Base-by-base conservation (phyloP, 2,797 vertebrate species). In the Brachymystax lenok region DNA sequence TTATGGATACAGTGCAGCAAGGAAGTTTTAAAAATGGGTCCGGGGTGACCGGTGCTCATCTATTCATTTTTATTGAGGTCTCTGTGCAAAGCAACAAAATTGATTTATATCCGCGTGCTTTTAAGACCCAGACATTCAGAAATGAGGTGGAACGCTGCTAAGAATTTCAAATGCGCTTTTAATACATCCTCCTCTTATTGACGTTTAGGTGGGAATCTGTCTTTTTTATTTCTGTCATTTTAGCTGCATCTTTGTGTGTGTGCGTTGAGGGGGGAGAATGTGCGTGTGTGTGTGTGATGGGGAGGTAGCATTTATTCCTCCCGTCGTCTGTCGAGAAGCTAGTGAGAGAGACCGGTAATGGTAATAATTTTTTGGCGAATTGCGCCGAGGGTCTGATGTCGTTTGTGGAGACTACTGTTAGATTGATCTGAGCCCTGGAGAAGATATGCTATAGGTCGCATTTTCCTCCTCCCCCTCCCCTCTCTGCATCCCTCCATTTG, bases 141-240 rank as follows among this genome's bases (percentile, higher is more conserved):
- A 93, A 91, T 89, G 92, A 93, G 90, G 88, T 93, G 87, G 86
- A 91, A 92, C 81, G 88, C 93, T 91, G 92, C 88, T 93, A 92
- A 92, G 94, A 95, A 95, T 95, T 95, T 94, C 92, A 94, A 94
- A 95, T 94, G 92, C 86, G 90, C 91, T 92, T 93, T 93, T 92
- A 94, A 94, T 94, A 92, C 91, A 91, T 92, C 91, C 93, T 90
- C 90, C 88, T 91, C 92, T 93, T 94, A 94, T 94, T 93, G 94
- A 94, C 91, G 90, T 93, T 92, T 94, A 92, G 93, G 87, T 92
- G 90, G 88, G 90, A 92, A 95, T 95, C 91, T 79, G 91, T 94
- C 93, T 92, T 93, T 93, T 94, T 94, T 94, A 93, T 93, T 91
- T 93, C 88, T 92, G 93, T 91, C 92, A 90, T 92, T 94, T 91